Percentiles rank a stretch among this genome's conserved stretches.
These are phyloP conservation scores for Lacanobia wlatinum DNA, from an alignment of 2,888 invertebrate species.

Conservation along the genomic window DNA sequence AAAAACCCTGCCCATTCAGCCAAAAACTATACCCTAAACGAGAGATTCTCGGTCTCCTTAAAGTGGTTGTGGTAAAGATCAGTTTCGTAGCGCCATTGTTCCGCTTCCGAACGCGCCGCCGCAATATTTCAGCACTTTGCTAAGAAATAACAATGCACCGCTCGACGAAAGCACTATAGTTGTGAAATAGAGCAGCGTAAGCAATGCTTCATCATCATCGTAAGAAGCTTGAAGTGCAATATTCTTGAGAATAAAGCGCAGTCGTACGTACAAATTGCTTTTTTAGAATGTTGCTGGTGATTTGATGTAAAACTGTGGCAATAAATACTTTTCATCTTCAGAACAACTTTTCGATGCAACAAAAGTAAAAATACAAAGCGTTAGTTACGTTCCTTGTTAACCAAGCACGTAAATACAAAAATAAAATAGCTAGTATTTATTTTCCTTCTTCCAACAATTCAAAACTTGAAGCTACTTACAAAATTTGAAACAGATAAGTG, in stretches of 20 bases:
- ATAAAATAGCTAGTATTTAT: not conserved
- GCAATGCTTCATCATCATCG: constrained; percentile 84
- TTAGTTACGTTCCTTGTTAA: not conserved
- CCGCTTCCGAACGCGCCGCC: constrained; percentile 76
- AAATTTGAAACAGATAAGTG: constrained; percentile 70
- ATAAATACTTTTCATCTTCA: constrained; percentile 20
- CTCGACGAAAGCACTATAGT: constrained; percentile 82
- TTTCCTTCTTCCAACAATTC: constrained; percentile 48
- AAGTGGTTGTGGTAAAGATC: constrained; percentile 77
- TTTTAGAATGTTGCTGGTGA: constrained; percentile 45
- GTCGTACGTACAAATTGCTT: constrained; percentile 55
- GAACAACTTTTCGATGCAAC: not conserved
- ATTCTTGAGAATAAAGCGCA: constrained; percentile 64
- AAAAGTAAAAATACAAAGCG: constrained; percentile 3
- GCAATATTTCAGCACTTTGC: constrained; percentile 87
- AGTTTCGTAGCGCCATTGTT: constrained; percentile 78
- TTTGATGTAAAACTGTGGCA: constrained; percentile 28
- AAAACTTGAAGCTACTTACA: constrained; percentile 67
- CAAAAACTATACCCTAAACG: constrained; percentile 79
- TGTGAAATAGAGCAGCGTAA: constrained; percentile 80
- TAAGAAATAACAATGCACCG: constrained; percentile 88
- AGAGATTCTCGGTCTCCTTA: constrained; percentile 75
- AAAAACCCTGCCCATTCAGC: constrained; percentile 48
- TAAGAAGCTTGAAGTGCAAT: constrained; percentile 72
- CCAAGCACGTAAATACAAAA: not conserved